These are phyloP conservation scores for Circaetus gallicus DNA, from an alignment of 2,113 vertebrate genomes.

Conservation along the genomic window DNA sequence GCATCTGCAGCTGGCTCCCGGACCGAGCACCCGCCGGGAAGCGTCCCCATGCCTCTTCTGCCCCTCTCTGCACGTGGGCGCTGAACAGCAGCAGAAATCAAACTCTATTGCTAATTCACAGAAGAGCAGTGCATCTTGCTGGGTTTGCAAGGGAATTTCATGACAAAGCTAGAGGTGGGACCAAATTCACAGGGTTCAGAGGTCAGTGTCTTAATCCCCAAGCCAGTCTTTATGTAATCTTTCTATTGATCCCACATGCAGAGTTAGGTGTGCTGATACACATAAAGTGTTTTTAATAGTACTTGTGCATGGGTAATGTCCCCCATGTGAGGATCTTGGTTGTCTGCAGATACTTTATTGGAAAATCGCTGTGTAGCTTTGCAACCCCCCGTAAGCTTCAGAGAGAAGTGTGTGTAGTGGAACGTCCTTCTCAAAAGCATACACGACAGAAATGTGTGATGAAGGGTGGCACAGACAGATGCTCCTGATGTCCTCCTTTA, in stretches of 20 bases:
- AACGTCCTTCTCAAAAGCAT: rapidly evolving
- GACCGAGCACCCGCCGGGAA: rapidly evolving
- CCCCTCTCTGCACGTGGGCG: rapidly evolving
- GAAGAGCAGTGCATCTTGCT: neutral
- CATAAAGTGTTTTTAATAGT: neutral
- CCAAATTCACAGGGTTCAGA: neutral
- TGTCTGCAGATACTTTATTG: neutral
- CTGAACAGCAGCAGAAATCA: neutral
- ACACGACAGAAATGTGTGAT: neutral
- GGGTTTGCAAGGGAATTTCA: neutral
- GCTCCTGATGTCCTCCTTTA: neutral
- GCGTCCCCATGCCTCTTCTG: rapidly evolving
- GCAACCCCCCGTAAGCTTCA: neutral
- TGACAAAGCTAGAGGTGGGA: neutral
- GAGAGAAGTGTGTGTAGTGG: neutral
- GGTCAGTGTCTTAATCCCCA: neutral
- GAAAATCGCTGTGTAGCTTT: neutral
- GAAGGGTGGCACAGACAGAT: neutral
- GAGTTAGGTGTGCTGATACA: neutral
- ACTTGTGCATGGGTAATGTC: neutral
- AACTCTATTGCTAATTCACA: neutral
- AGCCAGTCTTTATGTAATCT: neutral
- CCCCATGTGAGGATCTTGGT: neutral
- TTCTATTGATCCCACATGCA: neutral
- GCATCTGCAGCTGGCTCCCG: neutral